These are phyloP conservation scores for Orussus abietinus DNA, from an alignment of 1,140 invertebrate genomes.

Conservation along the genomic window DNA sequence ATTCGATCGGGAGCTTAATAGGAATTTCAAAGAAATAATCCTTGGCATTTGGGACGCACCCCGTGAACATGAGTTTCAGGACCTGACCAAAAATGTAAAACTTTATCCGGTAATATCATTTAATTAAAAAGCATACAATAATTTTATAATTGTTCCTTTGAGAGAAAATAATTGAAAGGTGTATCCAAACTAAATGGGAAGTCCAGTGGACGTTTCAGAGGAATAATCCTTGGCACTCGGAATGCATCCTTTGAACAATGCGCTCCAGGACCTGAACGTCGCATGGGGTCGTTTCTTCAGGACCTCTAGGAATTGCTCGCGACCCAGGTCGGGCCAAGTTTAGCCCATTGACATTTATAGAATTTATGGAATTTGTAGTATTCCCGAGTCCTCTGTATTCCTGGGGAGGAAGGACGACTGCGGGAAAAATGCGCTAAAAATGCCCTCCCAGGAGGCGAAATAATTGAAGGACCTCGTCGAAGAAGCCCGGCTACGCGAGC, in stretches of 20 bases:
- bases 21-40: too few relatives aligned
- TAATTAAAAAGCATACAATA: not conserved
- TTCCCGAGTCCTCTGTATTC: not conserved
- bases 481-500: not conserved
- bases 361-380: conserved; percentile 10
- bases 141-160: not conserved
- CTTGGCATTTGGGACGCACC: too few relatives aligned
- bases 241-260: not conserved
- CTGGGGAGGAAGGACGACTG: not conserved
- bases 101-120: too few relatives aligned
- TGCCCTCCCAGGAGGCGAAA: conserved; percentile 14
- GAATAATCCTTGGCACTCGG: not conserved
- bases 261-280: not conserved
- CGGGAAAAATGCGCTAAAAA: conserved; percentile 1
- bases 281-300: too few relatives aligned
- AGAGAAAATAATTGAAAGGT: not conserved
- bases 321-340: conserved; percentile 14
- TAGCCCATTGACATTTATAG: conserved; percentile 19
- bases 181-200: not conserved
- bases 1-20: too few relatives aligned
- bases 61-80: too few relatives aligned
- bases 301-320: not conserved
- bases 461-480: conserved; percentile 18
- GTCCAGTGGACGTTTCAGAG: not conserved
- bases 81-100: too few relatives aligned